Evolutionary conservation across 2,888 invertebrate genomes (phyloP).

Genomic region (Eupsilia transversa): DNA sequence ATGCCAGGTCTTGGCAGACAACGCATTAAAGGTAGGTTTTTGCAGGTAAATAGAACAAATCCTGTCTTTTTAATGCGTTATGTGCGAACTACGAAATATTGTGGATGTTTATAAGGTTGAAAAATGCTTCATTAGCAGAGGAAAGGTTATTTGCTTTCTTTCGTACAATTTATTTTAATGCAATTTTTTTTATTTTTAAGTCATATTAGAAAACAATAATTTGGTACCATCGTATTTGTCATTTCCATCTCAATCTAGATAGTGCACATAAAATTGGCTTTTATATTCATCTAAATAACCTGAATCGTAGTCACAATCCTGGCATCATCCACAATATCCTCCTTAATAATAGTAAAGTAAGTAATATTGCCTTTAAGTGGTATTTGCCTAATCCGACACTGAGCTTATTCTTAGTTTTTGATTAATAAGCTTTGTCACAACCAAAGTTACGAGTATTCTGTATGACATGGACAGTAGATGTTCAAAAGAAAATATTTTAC

Average conservation of each 20-base stretch:
- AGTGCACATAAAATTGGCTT: background rate
- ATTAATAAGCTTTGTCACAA: conserved; percentile 66
- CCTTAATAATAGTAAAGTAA: conserved; percentile 57
- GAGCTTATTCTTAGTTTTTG: conserved; percentile 49
- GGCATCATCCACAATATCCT: conserved; percentile 46
- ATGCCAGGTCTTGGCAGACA: conserved; percentile 48
- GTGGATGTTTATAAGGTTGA: background rate
- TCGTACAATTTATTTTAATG: conserved; percentile 14
- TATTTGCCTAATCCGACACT: conserved; percentile 53
- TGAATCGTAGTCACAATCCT: conserved; percentile 30
- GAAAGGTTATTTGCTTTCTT: background rate
- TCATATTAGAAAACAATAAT: too few species aligned
- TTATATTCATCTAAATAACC: background rate
- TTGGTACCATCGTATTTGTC: too few species aligned
- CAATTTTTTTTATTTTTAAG: too few species aligned
- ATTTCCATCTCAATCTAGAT: too few species aligned
- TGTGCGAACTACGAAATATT: background rate
- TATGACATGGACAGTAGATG: conserved; percentile 58
- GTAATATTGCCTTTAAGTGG: conserved; percentile 69
- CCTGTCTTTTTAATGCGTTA: conserved; percentile 10
- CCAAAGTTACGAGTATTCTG: conserved; percentile 67
- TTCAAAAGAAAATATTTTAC: conserved; percentile 52
- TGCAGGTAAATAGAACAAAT: background rate
- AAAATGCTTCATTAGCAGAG: background rate
- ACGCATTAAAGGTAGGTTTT: conserved; percentile 8